phyloP scores from a whole-genome alignment of 2,797 vertebrate genomes.

The Okamejei kenojei region DNA sequence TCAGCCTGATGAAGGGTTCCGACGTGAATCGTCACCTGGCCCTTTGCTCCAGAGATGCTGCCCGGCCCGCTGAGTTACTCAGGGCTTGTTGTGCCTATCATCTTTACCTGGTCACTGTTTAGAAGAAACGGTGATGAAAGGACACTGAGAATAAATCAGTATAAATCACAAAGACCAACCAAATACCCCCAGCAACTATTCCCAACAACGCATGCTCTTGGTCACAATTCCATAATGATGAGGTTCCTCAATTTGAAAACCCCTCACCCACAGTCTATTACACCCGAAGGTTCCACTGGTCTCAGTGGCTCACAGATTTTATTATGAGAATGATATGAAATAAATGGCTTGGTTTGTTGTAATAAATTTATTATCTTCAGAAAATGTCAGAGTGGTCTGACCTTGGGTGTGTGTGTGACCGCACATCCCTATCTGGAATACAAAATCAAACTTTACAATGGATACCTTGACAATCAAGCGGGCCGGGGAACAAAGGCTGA shows the following conservation, averaged over 20 bases:
- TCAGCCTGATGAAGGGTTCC: no score
- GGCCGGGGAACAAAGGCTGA: not conserved
- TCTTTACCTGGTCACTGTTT: not conserved
- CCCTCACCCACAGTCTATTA: not conserved
- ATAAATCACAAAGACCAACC: not conserved
- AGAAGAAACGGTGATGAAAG: not conserved
- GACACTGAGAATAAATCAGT: not conserved
- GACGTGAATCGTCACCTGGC: no score
- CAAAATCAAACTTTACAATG: not conserved
- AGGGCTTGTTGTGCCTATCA: no score
- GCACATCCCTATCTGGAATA: not conserved
- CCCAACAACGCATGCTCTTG: not conserved
- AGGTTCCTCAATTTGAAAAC: not conserved
- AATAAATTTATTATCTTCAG: slow-evolving; percentile 22
- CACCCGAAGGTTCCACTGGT: not conserved
- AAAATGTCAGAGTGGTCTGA: slow-evolving; percentile 3
- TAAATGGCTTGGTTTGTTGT: not conserved
- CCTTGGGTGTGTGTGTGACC: not conserved
- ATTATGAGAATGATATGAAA: not conserved
- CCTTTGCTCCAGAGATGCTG: no score
- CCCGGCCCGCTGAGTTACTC: no score
- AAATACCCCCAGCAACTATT: not conserved
- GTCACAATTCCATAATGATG: not conserved
- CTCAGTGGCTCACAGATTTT: not conserved
- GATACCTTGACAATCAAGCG: not conserved